Evolutionary conservation across 2,113 vertebrate genomes (phyloP).

Genomic region (Phodopus roborovskii): DNA sequence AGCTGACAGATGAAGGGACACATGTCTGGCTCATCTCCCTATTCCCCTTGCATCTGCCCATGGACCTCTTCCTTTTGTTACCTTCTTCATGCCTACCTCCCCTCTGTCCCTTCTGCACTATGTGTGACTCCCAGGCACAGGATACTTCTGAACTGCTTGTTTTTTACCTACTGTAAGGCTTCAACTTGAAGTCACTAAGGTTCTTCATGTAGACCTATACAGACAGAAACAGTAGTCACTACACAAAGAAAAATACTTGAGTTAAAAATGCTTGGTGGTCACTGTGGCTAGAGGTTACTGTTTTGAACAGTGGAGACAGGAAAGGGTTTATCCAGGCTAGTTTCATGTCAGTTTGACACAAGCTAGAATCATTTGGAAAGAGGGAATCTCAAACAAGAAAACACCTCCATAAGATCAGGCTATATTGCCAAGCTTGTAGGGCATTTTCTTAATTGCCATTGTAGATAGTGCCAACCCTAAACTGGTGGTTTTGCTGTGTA

Average conservation of each 20-base stretch:
- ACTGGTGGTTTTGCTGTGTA: background rate
- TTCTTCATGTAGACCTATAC: background rate
- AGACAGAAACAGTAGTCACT: background rate
- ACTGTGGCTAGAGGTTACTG: background rate
- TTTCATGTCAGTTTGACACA: background rate
- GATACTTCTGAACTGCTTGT: background rate
- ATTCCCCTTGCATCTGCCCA: background rate
- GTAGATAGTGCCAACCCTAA: background rate
- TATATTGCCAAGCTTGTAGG: background rate
- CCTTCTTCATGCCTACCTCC: too few species aligned
- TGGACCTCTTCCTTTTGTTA: background rate
- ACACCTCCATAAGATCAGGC: background rate
- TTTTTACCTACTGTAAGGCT: background rate
- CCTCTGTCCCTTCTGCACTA: too few species aligned
- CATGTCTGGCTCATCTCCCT: background rate
- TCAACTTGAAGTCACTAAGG: background rate
- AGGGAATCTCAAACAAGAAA: background rate
- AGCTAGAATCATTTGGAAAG: background rate
- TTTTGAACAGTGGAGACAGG: background rate
- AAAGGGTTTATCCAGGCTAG: background rate
- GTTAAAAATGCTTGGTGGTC: background rate
- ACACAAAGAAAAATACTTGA: background rate
- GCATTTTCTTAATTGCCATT: background rate
- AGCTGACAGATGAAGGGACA: background rate
- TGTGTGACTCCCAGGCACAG: background rate